These are phyloP conservation scores for Narcine bancroftii DNA, from an alignment of 2,113 vertebrate genomes.

Conservation along the genomic window DNA sequence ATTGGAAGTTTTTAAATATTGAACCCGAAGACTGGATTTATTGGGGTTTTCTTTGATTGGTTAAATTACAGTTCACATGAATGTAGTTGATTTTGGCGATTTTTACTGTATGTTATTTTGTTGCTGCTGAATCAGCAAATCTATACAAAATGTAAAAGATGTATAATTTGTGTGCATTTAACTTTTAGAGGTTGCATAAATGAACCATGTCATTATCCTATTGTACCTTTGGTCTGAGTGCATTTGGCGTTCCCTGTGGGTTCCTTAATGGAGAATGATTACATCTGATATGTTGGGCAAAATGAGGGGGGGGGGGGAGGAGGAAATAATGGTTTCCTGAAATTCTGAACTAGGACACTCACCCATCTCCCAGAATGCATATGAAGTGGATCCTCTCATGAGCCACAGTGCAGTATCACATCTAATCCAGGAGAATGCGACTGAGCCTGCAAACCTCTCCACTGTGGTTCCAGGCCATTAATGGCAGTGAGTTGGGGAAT, in stretches of 20 bases:
- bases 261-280: not conserved
- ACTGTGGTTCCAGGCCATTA: not conserved
- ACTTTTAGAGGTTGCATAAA: not conserved
- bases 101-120: not conserved
- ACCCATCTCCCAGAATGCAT: not conserved
- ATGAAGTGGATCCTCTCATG: not conserved
- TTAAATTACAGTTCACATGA: not conserved
- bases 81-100: not conserved
- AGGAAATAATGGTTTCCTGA: not conserved
- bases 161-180: not conserved
- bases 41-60: not conserved
- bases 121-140: not conserved
- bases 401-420: not conserved
- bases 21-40: not conserved
- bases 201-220: not conserved
- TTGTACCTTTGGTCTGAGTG: not conserved
- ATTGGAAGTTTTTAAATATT: not conserved
- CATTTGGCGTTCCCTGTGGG: not conserved
- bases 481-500: not conserved
- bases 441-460: not conserved
- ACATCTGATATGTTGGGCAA: not conserved
- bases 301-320: not conserved
- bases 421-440: not conserved
- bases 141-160: not conserved
- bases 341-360: not conserved